These are phyloP conservation scores for Dicentrarchus labrax DNA, from an alignment of 2,113 vertebrate genomes.

Conservation along the genomic window DNA sequence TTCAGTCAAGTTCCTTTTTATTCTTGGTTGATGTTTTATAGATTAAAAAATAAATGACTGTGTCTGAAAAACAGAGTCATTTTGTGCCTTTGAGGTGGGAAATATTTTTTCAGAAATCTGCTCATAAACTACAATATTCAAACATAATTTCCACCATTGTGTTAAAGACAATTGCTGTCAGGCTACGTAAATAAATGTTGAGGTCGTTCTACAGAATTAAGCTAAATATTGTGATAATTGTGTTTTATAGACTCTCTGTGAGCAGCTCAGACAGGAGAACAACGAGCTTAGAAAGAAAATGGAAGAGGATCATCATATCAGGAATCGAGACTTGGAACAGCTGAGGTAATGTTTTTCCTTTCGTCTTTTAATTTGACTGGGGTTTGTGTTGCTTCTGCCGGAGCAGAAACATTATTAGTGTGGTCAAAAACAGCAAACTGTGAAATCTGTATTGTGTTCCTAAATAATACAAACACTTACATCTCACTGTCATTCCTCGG, in stretches of 20 bases:
- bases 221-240: neutral
- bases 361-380: neutral
- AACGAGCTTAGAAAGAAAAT: conserved; percentile 94
- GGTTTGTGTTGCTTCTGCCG: conserved; percentile 18
- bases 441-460: too few species aligned
- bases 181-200: neutral
- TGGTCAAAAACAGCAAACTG: neutral
- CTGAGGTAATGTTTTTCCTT: conserved; percentile 86
- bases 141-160: too few species aligned
- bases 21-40: neutral
- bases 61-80: neutral
- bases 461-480: neutral
- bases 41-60: neutral
- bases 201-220: neutral
- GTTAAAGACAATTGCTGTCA: neutral
- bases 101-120: neutral
- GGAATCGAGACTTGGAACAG: conserved; percentile 92
- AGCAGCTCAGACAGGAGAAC: conserved; percentile 95
- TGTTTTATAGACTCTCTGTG: conserved; percentile 90
- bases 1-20: neutral
- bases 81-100: neutral
- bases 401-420: neutral
- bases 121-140: neutral
- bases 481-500: neutral
- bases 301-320: conserved; percentile 94